Percentiles rank a stretch among this genome's conserved stretches.
Evolutionary conservation across 1,140 invertebrate species (phyloP).

Genomic region (Megalopta genalis): DNA sequence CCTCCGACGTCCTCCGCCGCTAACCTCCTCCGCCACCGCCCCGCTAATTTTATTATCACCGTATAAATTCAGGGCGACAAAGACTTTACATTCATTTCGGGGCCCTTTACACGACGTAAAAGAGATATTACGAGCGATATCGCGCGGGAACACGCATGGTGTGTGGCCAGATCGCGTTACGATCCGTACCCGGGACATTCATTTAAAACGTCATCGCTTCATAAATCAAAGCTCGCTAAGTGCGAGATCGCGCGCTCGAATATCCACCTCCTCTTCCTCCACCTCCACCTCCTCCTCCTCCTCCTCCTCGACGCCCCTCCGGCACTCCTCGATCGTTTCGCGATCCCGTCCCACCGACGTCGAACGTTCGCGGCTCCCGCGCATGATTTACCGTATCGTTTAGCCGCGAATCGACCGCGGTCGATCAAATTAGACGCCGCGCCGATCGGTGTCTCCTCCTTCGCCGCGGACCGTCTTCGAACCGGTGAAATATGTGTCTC

Average conservation of each 20-base stretch:
- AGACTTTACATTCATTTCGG: conserved; percentile 53
- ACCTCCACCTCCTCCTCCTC: neutral
- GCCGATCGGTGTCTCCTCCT: no score
- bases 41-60: conserved; percentile 41
- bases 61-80: conserved; percentile 47
- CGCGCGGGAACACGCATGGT: conserved; percentile 49
- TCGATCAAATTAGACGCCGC: neutral
- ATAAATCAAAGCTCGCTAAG: conserved; percentile 58
- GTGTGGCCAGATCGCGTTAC: conserved; percentile 65
- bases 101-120: conserved; percentile 42
- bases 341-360: neutral
- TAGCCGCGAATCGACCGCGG: neutral
- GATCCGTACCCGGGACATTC: conserved; percentile 59
- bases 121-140: conserved; percentile 58
- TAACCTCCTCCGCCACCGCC: neutral
- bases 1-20: no score
- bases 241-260: conserved; percentile 28
- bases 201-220: conserved; percentile 60
- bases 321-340: neutral
- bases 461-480: no score
- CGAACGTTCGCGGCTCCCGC: neutral
- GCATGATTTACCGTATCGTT: conserved; percentile 16
- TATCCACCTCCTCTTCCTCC: neutral
- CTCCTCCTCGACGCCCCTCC: neutral
- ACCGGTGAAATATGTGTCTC: no score